A percentile compares a stretch with the other conserved stretches of the same genome.
phyloP scores from a whole-genome alignment of 1,140 invertebrate species.

The Oncopodura yosiiana region DNA sequence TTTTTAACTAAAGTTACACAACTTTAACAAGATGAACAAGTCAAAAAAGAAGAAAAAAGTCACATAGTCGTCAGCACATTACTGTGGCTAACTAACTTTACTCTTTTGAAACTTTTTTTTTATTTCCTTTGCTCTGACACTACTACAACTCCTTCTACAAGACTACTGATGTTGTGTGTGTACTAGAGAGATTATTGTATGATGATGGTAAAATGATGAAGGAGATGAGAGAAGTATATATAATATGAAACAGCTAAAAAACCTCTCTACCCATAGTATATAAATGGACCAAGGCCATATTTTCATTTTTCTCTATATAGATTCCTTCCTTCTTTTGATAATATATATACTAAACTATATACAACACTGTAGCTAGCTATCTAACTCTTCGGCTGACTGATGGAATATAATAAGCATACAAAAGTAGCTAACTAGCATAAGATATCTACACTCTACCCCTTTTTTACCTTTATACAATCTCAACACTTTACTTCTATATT shows the following conservation, averaged over 20 bases:
- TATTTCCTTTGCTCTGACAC: background rate
- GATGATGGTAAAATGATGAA: background rate
- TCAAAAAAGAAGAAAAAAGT: too few species aligned
- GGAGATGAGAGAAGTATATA: background rate
- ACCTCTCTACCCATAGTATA: background rate
- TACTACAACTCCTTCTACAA: background rate
- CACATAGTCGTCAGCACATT: too few species aligned
- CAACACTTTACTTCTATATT: too few species aligned
- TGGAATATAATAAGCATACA: too few species aligned
- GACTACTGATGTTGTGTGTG: background rate
- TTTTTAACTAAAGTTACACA: too few species aligned
- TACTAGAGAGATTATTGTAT: background rate
- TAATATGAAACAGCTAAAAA: background rate
- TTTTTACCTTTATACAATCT: too few species aligned
- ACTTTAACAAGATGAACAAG: too few species aligned
- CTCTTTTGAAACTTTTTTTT: background rate
- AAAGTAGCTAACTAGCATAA: too few species aligned
- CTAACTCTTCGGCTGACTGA: too few species aligned
- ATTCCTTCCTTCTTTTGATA: background rate
- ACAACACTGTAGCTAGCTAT: too few species aligned
- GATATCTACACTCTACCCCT: too few species aligned
- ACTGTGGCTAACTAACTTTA: background rate
- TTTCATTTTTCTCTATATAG: background rate
- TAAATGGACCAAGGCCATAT: slow-evolving; percentile 22
- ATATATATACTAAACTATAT: background rate